Percentiles rank a stretch among this genome's conserved stretches.
These are phyloP conservation scores for Sarcophilus harrisii DNA, from an alignment of 2,797 vertebrate genomes.

Conservation along the genomic window DNA sequence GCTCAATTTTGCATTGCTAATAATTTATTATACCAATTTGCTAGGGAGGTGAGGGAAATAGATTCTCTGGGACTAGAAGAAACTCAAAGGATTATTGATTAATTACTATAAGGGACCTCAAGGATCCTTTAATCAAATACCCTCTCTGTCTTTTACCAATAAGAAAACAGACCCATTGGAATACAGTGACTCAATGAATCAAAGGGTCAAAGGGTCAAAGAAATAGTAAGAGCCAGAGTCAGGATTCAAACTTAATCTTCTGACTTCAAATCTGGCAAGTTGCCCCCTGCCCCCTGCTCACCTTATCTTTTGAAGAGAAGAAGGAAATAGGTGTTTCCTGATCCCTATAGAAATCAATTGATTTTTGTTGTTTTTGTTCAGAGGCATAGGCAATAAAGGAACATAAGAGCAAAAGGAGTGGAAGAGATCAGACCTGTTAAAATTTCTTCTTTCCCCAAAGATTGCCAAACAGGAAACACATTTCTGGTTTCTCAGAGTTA, in stretches of 20 bases:
- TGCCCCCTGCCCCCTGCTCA: neutral
- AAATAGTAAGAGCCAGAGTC: neutral
- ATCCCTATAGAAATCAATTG: neutral
- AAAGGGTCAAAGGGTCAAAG: too few relatives aligned
- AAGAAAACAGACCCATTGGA: neutral
- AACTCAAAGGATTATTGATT: constrained; percentile 1
- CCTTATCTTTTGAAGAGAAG: neutral
- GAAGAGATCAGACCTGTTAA: neutral
- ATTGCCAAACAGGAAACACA: neutral
- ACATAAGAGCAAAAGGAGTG: neutral
- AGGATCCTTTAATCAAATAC: neutral
- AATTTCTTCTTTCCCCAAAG: constrained; percentile 7
- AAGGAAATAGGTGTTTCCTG: neutral
- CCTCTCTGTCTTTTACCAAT: neutral
- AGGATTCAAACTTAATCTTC: neutral
- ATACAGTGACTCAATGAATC: neutral
- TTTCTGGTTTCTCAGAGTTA: constrained; percentile 42
- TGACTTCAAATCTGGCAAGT: neutral
- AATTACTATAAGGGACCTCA: neutral
- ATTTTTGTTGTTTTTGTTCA: neutral
- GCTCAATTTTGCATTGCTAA: neutral
- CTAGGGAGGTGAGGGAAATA: neutral
- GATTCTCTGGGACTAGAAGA: neutral
- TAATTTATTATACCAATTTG: neutral
- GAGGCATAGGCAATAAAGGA: neutral